phyloP scores from a whole-genome alignment of 2,113 vertebrate genomes.

The Phycodurus eques region DNA sequence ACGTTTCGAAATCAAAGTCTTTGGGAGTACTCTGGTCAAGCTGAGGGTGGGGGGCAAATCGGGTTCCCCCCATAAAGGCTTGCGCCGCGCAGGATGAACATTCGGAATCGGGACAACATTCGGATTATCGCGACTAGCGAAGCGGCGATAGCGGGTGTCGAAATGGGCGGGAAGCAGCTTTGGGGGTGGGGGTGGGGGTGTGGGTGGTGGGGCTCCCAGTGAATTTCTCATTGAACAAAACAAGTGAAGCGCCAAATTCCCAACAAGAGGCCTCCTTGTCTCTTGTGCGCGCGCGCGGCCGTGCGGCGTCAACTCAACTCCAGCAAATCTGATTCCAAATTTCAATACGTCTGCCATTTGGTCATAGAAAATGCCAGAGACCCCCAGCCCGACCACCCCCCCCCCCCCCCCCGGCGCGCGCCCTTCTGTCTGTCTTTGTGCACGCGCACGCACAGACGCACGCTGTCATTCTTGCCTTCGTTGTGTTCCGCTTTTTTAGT shows the following conservation, averaged over 20 bases:
- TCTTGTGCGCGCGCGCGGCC: slow-evolving; percentile 16
- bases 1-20: too few species aligned
- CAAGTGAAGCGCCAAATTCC: slow-evolving; percentile 55
- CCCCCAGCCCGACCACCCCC: not conserved
- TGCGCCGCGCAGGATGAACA: too few species aligned
- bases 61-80: not conserved
- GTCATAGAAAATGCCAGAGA: slow-evolving; percentile 22
- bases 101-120: too few species aligned
- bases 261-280: slow-evolving; percentile 51
- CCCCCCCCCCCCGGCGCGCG: not conserved
- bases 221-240: slow-evolving; percentile 36
- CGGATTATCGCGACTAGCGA: not conserved
- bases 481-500: not conserved
- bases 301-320: not conserved
- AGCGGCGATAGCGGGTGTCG: not conserved
- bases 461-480: not conserved
- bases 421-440: not conserved
- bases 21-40: too few species aligned
- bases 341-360: not conserved
- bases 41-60: too few species aligned
- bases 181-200: not conserved
- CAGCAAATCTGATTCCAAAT: not conserved
- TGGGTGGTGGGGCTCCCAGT: not conserved
- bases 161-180: slow-evolving; percentile 6
- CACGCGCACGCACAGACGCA: slow-evolving; percentile 28